phyloP scores from a whole-genome alignment of 2,888 invertebrate species.

The Charanyca ferruginea region DNA sequence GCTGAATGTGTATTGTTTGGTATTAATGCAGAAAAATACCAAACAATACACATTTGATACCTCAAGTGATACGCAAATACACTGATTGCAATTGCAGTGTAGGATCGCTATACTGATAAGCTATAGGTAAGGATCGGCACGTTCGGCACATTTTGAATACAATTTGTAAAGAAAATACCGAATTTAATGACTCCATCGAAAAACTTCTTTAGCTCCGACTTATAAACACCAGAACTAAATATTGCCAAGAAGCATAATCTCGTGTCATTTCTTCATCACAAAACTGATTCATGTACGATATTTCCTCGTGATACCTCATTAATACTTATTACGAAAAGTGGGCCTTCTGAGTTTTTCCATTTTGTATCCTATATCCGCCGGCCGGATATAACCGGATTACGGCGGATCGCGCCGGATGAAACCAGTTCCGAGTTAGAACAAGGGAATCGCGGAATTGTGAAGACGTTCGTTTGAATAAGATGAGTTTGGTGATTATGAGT shows the following conservation, averaged over 20 bases:
- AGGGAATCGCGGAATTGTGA: slow-evolving; percentile 51
- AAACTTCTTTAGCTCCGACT: no score
- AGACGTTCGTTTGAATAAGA: slow-evolving; percentile 54
- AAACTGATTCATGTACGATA: neutral
- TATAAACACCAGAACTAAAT: neutral
- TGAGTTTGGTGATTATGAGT: slow-evolving; percentile 47
- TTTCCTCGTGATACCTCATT: neutral
- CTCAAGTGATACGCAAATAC: neutral
- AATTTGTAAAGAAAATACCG: no score
- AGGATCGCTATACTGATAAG: no score
- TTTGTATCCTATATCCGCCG: slow-evolving; percentile 67
- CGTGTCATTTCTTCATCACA: no score
- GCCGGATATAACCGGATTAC: slow-evolving; percentile 73
- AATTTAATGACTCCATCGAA: no score
- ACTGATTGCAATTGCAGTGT: neutral
- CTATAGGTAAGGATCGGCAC: no score
- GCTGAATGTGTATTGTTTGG: no score
- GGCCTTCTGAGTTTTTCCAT: slow-evolving; percentile 20
- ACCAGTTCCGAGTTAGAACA: slow-evolving; percentile 56
- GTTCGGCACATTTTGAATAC: no score
- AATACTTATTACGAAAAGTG: slow-evolving; percentile 4
- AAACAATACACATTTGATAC: neutral
- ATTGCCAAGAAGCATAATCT: neutral
- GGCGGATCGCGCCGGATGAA: slow-evolving; percentile 60
- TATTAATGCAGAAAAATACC: no score